Conservation (phyloP, 2,113 vertebrate genomes). For the Paramormyrops kingsleyae region DNA sequence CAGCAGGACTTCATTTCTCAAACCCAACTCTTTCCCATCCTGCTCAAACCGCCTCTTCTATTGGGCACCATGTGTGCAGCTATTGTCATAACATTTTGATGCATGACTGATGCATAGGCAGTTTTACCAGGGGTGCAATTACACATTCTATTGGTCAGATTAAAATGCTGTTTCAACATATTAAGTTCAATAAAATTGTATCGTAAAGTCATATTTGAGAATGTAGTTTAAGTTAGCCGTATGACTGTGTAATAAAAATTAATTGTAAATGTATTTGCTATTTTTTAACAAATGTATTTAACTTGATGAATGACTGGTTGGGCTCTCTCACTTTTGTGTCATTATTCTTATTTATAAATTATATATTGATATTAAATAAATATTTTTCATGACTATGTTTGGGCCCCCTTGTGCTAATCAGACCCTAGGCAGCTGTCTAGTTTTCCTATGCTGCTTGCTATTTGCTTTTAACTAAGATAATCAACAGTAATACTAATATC, state of each 20-base stretch:
- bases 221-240: not conserved
- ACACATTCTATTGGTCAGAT: not conserved
- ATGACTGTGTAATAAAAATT: not conserved
- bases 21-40: not conserved
- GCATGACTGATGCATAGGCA: not conserved
- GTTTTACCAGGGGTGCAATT: not conserved
- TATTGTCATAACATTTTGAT: not conserved
- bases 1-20: not conserved
- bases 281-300: not conserved
- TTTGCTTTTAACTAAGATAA: not conserved
- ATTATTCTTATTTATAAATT: not conserved
- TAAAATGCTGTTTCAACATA: not conserved
- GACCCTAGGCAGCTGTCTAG: not conserved
- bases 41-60: not conserved
- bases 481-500: not conserved
- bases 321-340: not conserved
- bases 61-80: not conserved
- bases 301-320: not conserved
- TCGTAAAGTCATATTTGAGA: not conserved
- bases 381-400: not conserved
- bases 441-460: not conserved
- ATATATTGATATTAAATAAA: not conserved
- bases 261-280: not conserved
- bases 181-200: not conserved
- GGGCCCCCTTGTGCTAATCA: not conserved